Percentiles rank a stretch among this genome's conserved stretches.
phyloP scores from a whole-genome alignment of 2,888 invertebrate species.

The Phengaris arion region DNA sequence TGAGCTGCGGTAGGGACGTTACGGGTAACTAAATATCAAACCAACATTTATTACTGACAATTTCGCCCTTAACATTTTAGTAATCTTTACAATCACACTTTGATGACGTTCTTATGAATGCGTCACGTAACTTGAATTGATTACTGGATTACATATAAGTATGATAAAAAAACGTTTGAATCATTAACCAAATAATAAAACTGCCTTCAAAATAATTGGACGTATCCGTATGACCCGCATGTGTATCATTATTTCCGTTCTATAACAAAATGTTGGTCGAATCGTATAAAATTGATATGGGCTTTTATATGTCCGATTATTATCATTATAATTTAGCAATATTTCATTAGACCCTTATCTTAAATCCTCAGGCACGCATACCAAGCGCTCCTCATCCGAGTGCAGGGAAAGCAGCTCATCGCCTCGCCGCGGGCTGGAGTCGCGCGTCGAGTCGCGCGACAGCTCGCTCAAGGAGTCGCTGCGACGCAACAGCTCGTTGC shows the following conservation, averaged over 20 bases:
- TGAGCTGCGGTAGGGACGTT: constrained; percentile 68
- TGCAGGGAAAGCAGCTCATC: constrained; percentile 66
- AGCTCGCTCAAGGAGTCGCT: constrained; percentile 62
- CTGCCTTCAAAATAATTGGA: no score
- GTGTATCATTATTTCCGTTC: no score
- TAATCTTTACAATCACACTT: neutral
- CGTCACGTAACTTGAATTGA: no score
- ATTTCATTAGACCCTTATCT: neutral
- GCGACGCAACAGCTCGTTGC: constrained; percentile 66
- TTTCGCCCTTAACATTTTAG: neutral
- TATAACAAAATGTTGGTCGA: no score
- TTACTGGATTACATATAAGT: no score
- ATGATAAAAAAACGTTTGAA: no score
- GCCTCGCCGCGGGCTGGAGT: constrained; percentile 62
- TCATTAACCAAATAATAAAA: no score
- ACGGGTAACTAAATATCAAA: constrained; percentile 49
- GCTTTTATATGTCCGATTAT: no score
- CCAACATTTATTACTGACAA: no score
- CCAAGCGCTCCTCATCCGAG: constrained; percentile 74
- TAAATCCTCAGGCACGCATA: constrained; percentile 57
- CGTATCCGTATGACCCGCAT: no score
- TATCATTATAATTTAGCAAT: neutral
- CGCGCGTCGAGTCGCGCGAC: constrained; percentile 63
- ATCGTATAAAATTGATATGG: no score
- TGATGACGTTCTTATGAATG: no score